Evolutionary conservation across 1,140 invertebrate species (phyloP).

Genomic region (Calephelis nemesis): DNA sequence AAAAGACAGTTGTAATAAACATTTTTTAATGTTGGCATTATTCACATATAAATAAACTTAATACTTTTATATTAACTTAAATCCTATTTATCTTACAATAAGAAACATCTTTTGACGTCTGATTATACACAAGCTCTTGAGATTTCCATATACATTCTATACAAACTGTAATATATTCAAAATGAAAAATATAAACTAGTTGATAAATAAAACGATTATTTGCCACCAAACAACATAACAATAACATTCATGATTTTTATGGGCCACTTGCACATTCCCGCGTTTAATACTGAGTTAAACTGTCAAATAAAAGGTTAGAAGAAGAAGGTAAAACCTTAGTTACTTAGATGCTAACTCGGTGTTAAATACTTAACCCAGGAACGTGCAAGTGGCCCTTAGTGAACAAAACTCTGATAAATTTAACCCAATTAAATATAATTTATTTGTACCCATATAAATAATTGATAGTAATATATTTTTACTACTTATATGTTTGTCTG

Average conservation of each 20-base stretch:
- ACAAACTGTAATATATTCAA: not conserved
- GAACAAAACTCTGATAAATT: not conserved
- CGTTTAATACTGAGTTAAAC: too few species aligned
- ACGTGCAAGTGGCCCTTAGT: too few species aligned
- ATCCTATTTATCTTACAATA: constrained; percentile 6
- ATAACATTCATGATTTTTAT: not conserved
- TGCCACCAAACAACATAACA: not conserved
- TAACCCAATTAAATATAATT: not conserved
- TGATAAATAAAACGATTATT: constrained; percentile 2
- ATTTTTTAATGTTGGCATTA: constrained; percentile 31
- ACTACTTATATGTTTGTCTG: too few species aligned
- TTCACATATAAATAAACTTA: constrained; percentile 66
- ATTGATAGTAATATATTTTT: too few species aligned
- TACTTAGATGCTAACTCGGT: not conserved
- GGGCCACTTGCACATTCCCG: too few species aligned
- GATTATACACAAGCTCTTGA: not conserved
- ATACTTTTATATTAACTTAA: constrained; percentile 35
- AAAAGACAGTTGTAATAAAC: not conserved
- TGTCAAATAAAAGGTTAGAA: not conserved
- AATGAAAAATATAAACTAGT: constrained; percentile 4
- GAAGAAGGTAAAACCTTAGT: too few species aligned
- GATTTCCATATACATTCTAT: constrained; percentile 1
- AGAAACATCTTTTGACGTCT: not conserved
- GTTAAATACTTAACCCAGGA: too few species aligned
- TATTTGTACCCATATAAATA: too few species aligned